Conservation (phyloP, 1,140 invertebrate genomes). For the Dufourea novaeangliae region DNA sequence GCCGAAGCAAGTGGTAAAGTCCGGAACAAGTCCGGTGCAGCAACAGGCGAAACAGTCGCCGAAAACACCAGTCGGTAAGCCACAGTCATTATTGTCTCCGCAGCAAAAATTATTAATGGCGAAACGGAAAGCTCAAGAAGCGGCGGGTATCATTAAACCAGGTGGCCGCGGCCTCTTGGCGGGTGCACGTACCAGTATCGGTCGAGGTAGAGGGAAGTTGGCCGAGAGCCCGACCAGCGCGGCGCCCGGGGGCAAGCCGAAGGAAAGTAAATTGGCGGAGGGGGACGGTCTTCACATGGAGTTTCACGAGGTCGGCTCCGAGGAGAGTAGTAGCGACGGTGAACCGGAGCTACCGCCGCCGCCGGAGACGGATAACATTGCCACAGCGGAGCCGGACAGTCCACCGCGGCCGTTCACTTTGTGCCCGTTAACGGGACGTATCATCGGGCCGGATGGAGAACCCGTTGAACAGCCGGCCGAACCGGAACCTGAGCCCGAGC, state of each 20-base stretch:
- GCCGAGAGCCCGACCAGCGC: conserved; percentile 32
- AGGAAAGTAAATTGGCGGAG: conserved; percentile 80
- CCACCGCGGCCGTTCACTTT: conserved; percentile 86
- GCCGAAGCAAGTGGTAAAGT: conserved; percentile 69
- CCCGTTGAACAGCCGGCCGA: conserved; percentile 79
- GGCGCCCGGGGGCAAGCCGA: conserved; percentile 66
- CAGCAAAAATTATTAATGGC: conserved; percentile 80
- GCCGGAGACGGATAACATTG: conserved; percentile 83
- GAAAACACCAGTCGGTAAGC: conserved; percentile 68
- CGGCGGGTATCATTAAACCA: conserved; percentile 71
- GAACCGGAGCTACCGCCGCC: conserved; percentile 83
- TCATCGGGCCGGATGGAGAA: conserved; percentile 87
- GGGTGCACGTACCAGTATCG: conserved; percentile 50
- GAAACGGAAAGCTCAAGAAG: conserved; percentile 78
- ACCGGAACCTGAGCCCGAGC: conserved; percentile 54
- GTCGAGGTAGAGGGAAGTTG: conserved; percentile 64
- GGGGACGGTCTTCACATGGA: conserved; percentile 81
- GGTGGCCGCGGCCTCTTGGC: conserved; percentile 65
- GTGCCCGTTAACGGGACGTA: conserved; percentile 86
- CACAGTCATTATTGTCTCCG: conserved; percentile 76
- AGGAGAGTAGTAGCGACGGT: conserved; percentile 83
- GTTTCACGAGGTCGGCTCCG: conserved; percentile 78
- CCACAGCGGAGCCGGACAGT: conserved; percentile 82
- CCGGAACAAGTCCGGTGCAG: conserved; percentile 49
- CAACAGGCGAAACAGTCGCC: conserved; percentile 62